Evolutionary conservation across 1,140 invertebrate species (phyloP).

Genomic region (Lucilia cuprina): DNA sequence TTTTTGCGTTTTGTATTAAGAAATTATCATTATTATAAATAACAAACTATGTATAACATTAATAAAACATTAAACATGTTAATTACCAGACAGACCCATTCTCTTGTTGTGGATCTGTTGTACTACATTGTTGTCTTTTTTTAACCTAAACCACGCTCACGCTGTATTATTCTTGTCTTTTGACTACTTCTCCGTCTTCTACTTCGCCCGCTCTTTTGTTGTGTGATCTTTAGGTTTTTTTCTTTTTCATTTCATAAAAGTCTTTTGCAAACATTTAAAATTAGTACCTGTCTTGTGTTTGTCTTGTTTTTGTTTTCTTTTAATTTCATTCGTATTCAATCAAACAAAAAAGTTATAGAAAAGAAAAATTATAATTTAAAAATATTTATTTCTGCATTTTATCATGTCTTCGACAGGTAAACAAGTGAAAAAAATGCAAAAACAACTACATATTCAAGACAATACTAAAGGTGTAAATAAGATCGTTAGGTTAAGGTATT

Average conservation of each 20-base stretch:
- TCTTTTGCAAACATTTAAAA: neutral
- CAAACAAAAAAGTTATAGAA: neutral
- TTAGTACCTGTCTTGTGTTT: neutral
- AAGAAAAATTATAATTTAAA: neutral
- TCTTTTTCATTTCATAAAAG: neutral
- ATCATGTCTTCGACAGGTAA: conserved; percentile 29
- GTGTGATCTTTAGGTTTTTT: too few relatives aligned
- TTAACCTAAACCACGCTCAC: neutral
- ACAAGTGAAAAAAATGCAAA: neutral
- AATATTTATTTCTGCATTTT: conserved; percentile 25
- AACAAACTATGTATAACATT: too few relatives aligned
- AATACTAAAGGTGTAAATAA: too few relatives aligned
- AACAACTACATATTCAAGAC: neutral
- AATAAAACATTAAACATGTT: too few relatives aligned
- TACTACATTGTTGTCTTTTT: too few relatives aligned
- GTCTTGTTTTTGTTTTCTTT: neutral
- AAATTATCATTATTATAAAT: too few relatives aligned
- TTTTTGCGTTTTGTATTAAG: too few relatives aligned
- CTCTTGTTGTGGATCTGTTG: too few relatives aligned
- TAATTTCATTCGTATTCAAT: neutral
- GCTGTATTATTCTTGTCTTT: neutral
- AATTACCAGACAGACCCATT: too few relatives aligned
- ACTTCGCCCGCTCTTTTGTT: neutral
- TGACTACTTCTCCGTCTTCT: neutral
- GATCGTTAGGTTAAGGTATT: too few relatives aligned